Percentiles rank a stretch among this genome's conserved stretches.
phyloP scores from a whole-genome alignment of 2,888 invertebrate species.

The Neoitamus cyanurus region DNA sequence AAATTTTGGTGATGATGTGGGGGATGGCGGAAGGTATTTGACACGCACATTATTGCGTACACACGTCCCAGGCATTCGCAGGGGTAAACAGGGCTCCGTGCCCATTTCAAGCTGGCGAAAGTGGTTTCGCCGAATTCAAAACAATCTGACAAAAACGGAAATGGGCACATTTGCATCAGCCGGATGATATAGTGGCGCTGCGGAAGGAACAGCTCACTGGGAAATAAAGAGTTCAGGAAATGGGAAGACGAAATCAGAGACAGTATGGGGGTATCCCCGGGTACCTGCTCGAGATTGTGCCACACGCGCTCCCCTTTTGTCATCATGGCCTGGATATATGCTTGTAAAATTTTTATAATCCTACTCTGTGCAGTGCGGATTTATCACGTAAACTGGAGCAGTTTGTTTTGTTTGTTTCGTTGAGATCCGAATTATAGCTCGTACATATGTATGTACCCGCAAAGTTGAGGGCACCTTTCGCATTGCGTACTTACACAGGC shows the following conservation, averaged over 20 bases:
- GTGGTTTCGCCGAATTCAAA: conserved; percentile 22
- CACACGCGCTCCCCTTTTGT: background rate
- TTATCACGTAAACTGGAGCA: background rate
- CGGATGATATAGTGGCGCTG: conserved; percentile 33
- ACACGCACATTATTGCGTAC: conserved; percentile 36
- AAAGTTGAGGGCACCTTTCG: background rate
- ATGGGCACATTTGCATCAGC: conserved; percentile 33
- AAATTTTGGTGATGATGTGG: conserved; percentile 2
- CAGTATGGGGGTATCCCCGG: background rate
- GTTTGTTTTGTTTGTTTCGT: background rate
- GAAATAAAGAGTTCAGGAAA: conserved; percentile 33
- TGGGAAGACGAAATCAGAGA: conserved; percentile 19
- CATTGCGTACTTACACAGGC: too few species aligned
- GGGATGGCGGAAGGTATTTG: conserved; percentile 3
- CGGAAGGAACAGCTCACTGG: conserved; percentile 21
- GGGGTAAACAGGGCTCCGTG: background rate
- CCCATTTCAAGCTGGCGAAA: background rate
- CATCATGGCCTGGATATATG: background rate
- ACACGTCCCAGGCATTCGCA: background rate
- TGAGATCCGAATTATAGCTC: background rate
- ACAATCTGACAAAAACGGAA: conserved; percentile 27
- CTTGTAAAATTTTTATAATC: conserved; percentile 5
- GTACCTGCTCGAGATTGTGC: background rate
- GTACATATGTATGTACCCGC: background rate
- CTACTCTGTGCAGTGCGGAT: background rate